phyloP scores from a whole-genome alignment of 23 tunicate species.

The Ascidia mentula region DNA sequence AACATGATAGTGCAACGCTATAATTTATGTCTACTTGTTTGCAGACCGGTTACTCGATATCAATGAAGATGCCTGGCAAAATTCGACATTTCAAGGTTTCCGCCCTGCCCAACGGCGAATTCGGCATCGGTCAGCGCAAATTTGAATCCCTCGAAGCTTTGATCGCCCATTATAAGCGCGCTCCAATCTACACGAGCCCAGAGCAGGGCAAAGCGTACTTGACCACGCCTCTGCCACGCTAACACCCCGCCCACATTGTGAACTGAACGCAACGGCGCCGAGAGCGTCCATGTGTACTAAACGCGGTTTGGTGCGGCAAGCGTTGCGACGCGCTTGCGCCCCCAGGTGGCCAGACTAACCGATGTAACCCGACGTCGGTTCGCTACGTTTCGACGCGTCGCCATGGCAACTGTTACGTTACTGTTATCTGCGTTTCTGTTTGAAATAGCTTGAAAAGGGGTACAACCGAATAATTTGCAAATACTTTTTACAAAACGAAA shows the following conservation, averaged over 20 bases:
- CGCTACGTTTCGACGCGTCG: background rate
- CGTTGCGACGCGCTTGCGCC: slow-evolving; percentile 1
- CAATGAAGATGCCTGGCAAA: slow-evolving; percentile 84
- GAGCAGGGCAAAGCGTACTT: slow-evolving; percentile 87
- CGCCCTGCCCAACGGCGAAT: slow-evolving; percentile 25
- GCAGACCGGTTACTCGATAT: slow-evolving; percentile 73
- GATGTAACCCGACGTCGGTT: background rate
- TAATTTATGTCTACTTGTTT: background rate
- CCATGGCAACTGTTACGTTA: background rate
- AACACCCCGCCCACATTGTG: background rate
- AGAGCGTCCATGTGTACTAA: background rate
- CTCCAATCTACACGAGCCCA: slow-evolving; percentile 86
- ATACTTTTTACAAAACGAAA: too few relatives aligned
- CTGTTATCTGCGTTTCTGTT: too few relatives aligned
- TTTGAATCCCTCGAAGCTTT: slow-evolving; percentile 82
- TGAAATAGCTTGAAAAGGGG: too few relatives aligned
- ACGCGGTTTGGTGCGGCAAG: background rate
- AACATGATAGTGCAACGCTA: too few relatives aligned
- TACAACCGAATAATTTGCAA: too few relatives aligned
- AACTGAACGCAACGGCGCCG: background rate
- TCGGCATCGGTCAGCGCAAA: slow-evolving; percentile 83
- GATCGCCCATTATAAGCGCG: slow-evolving; percentile 77
- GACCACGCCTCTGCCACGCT: slow-evolving; percentile 65
- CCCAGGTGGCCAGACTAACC: background rate
- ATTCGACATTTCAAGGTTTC: slow-evolving; percentile 89